Evolutionary conservation across 1,140 invertebrate species (phyloP), one percentile per base, ranked within the genome.

Genomic region (Lycorma delicatula): DNA sequence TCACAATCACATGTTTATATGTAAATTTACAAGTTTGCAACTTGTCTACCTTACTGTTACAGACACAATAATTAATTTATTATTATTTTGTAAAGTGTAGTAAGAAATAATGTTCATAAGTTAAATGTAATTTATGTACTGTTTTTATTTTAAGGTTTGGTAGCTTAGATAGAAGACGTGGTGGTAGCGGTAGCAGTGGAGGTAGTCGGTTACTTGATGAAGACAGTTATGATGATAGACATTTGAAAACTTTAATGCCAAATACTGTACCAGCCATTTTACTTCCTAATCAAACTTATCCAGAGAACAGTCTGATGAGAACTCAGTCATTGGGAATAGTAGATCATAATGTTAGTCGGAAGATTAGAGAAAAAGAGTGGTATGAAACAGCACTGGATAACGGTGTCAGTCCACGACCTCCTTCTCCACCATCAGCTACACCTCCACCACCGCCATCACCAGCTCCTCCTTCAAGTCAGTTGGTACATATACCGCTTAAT

Each of bases 301-400:
- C 75, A 47, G 71, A 76, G 49, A 74, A 73, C 20, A 67, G 74
- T 63, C 66, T 81, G 16, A 71, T 81, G 25, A 68, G 79, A 29
- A 81, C 80, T 1, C 79, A 81, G 50, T 81, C 80, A 2, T 62
- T 82, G n/a, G 79, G 79, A 1, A 82, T 78, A 63, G 79, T 83
- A 1, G 79, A 65, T 11, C 70, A 67, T 23, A 67, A 67, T 25
- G 50, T 58, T 25, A 59, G 47, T n/a, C 60, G 65, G 71, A 52
- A 74, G 74, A 64, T 72, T 72, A 67, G 71, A 69, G 81, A 85
- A 62, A 86, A 85, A 64, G 82, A 84, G 51, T 87, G 85, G 84
- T 83, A 83, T 67, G 85, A 87, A 69, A 86, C 84, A 1, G 83
- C 82, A 6, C 66, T 86, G 41, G 84, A 86, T 71, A 78, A 48